Percentiles rank a stretch among this genome's conserved stretches.
Evolutionary conservation across 2,797 vertebrate species (phyloP).

Genomic region (Propithecus deckenii): DNA sequence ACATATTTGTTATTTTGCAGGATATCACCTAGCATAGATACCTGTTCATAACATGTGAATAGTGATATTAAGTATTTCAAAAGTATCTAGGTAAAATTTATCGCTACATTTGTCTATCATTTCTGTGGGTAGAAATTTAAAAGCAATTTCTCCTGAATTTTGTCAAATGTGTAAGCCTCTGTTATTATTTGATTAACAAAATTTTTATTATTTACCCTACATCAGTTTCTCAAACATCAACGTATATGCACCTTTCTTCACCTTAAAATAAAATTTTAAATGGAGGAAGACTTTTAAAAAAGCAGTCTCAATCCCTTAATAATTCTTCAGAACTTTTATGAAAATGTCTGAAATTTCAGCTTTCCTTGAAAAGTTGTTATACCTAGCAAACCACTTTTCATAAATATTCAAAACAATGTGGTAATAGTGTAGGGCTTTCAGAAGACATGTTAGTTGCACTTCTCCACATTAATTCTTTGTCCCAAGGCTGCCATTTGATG

Average conservation of each 20-base stretch:
- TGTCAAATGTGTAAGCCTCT: background rate
- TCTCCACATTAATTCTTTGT: constrained; percentile 55
- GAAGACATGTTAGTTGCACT: constrained; percentile 4
- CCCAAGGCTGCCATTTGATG: constrained; percentile 12
- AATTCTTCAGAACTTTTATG: background rate
- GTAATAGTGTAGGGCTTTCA: constrained; percentile 5
- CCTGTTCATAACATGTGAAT: background rate
- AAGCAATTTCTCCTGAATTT: background rate
- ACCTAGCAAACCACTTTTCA: background rate
- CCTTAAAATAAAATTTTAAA: constrained; percentile 14
- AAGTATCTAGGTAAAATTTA: background rate
- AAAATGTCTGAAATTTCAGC: background rate
- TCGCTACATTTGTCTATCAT: background rate
- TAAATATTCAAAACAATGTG: background rate
- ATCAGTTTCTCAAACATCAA: constrained; percentile 1
- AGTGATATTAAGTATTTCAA: background rate
- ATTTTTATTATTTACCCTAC: background rate
- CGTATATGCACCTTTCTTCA: background rate
- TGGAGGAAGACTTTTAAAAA: background rate
- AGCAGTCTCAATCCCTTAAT: background rate
- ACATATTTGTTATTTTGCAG: background rate
- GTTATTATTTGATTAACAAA: background rate
- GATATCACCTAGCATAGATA: background rate
- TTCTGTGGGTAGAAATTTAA: background rate
- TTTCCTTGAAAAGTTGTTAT: background rate